Percentiles rank a stretch among this genome's conserved stretches.
phyloP scores from a whole-genome alignment of 2,797 vertebrate species.

The Miichthys miiuy region DNA sequence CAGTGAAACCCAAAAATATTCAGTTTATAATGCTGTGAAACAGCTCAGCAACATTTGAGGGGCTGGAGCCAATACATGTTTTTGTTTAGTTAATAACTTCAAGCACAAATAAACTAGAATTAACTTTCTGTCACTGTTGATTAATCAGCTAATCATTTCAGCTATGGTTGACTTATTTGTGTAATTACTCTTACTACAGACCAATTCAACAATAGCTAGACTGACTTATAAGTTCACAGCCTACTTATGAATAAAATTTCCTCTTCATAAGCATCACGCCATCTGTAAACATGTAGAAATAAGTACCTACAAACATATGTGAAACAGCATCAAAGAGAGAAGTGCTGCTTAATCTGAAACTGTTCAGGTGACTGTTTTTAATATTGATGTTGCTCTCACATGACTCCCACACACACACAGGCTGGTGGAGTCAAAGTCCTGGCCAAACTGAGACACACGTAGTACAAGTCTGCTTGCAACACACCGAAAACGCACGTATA shows the following conservation, averaged over 20 bases:
- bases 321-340: background rate
- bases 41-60: background rate
- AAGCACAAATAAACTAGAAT: background rate
- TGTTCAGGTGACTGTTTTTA: background rate
- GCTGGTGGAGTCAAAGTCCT: conserved; percentile 42
- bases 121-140: background rate
- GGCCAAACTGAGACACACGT: background rate
- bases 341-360: too few relatives aligned
- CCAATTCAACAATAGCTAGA: background rate
- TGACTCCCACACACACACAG: conserved; percentile 2
- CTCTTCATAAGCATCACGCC: too few relatives aligned
- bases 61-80: background rate
- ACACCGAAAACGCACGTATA: conserved; percentile 22
- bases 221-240: background rate
- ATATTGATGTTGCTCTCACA: conserved; percentile 14
- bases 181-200: conserved; percentile 1
- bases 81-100: background rate
- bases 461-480: conserved; percentile 9
- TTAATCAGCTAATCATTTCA: background rate
- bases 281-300: background rate
- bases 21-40: too few relatives aligned
- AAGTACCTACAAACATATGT: background rate
- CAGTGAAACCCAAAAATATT: too few relatives aligned
- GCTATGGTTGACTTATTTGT: background rate
- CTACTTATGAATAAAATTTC: background rate